Conservation (phyloP, 2,888 invertebrate species). For the Drosophila infuscata region DNA sequence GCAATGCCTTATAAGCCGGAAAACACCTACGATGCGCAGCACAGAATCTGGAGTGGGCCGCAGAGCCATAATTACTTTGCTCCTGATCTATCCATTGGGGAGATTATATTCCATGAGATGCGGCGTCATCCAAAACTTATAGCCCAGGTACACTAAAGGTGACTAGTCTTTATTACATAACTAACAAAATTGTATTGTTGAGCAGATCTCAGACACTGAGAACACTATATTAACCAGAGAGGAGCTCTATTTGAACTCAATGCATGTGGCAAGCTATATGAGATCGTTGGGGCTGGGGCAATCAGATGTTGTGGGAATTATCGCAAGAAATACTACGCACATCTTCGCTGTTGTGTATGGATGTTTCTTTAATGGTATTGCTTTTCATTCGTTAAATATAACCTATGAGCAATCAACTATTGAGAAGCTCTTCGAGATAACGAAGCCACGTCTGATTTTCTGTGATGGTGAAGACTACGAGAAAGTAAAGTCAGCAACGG, state of each 20-base stretch:
- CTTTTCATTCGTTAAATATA: slow-evolving; percentile 68
- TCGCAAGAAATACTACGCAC: slow-evolving; percentile 71
- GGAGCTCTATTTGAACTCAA: slow-evolving; percentile 60
- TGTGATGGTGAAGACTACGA: slow-evolving; percentile 70
- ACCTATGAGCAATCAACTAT: slow-evolving; percentile 52
- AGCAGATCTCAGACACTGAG: slow-evolving; percentile 70
- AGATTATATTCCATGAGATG: slow-evolving; percentile 60
- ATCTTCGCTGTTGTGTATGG: slow-evolving; percentile 68
- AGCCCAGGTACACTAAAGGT: slow-evolving; percentile 23
- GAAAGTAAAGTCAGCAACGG: slow-evolving; percentile 50
- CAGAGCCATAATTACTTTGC: slow-evolving; percentile 28
- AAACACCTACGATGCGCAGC: slow-evolving; percentile 34
- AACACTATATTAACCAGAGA: slow-evolving; percentile 49
- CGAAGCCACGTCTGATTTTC: slow-evolving; percentile 67
- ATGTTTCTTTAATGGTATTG: slow-evolving; percentile 73
- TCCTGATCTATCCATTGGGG: slow-evolving; percentile 57
- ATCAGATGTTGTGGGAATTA: slow-evolving; percentile 73
- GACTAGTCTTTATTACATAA: not conserved
- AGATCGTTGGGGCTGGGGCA: slow-evolving; percentile 55
- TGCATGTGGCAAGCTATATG: slow-evolving; percentile 68
- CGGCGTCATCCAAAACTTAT: slow-evolving; percentile 50
- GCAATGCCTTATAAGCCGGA: slow-evolving; percentile 34
- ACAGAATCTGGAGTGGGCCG: slow-evolving; percentile 55
- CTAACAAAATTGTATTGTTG: not conserved
- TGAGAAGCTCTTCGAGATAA: slow-evolving; percentile 55